Percentiles rank a stretch among this genome's conserved stretches.
phyloP scores from a whole-genome alignment of 2,113 vertebrate genomes.

The Poeciliopsis retropinna region DNA sequence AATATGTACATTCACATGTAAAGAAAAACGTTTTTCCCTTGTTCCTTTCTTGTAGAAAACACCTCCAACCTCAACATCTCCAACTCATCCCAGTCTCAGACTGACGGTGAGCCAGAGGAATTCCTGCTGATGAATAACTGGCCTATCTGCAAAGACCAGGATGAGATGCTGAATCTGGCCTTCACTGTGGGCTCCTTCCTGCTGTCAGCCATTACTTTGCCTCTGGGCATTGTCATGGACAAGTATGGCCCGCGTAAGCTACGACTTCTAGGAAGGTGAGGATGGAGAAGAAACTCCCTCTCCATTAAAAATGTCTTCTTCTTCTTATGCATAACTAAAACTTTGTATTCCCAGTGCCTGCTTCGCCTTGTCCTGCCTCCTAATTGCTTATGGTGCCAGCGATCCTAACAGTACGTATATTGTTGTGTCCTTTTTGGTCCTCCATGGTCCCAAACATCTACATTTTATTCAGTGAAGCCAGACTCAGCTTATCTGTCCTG shows the following conservation, averaged over 20 bases:
- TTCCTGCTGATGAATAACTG: constrained; percentile 84
- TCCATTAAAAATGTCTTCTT: neutral
- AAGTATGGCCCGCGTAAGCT: constrained; percentile 96
- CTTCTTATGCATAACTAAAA: neutral
- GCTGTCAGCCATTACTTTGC: constrained; percentile 94
- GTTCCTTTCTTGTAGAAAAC: constrained; percentile 59
- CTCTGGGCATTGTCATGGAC: constrained; percentile 98
- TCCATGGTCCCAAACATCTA: neutral
- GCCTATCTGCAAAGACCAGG: constrained; percentile 94
- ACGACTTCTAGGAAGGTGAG: constrained; percentile 93
- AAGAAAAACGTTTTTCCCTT: neutral
- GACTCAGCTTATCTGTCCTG: constrained; percentile 4
- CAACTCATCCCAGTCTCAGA: constrained; percentile 7
- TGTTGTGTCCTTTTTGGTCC: neutral
- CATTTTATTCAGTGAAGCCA: constrained; percentile 6
- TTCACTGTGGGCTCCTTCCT: constrained; percentile 98
- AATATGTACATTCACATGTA: too few relatives aligned
- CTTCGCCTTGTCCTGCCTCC: constrained; percentile 92
- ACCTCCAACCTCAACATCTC: constrained; percentile 61
- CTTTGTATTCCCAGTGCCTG: constrained; percentile 83
- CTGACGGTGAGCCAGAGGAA: constrained; percentile 39
- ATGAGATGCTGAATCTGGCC: constrained; percentile 96
- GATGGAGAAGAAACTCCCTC: neutral
- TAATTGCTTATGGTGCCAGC: constrained; percentile 94
- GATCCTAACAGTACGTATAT: constrained; percentile 88